Percentiles rank a stretch among this genome's conserved stretches.
phyloP scores from a whole-genome alignment of 2,888 invertebrate genomes.

The Isoperla grammatica region DNA sequence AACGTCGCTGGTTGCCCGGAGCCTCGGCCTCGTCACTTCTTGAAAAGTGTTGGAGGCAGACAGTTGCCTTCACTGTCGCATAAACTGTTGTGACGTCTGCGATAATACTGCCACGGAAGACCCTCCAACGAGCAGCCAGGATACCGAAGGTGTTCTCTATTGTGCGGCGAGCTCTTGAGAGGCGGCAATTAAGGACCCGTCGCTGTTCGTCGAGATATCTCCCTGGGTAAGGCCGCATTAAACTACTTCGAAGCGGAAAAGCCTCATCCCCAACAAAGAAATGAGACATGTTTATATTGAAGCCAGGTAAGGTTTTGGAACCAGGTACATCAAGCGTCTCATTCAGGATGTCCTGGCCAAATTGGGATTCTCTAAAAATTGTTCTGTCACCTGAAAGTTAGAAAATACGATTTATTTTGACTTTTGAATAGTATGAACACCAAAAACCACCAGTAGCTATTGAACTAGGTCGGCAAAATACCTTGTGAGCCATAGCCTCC shows the following conservation, averaged over 20 bases:
- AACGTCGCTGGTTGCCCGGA: constrained; percentile 8
- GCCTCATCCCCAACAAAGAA: too few species aligned
- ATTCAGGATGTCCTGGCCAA: constrained; percentile 18
- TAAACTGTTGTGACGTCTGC: constrained; percentile 18
- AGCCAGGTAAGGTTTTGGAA: constrained; percentile 32
- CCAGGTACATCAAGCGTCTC: not conserved
- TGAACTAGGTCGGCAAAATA: too few species aligned
- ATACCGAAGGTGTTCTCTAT: constrained; percentile 33
- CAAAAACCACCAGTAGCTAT: too few species aligned
- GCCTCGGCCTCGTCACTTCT: not conserved
- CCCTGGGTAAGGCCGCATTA: constrained; percentile 30
- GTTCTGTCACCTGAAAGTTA: too few species aligned
- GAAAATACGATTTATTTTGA: too few species aligned
- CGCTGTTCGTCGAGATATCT: constrained; percentile 31
- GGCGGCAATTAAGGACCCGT: constrained; percentile 32
- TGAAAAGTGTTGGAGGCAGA: constrained; percentile 22
- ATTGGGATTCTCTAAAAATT: not conserved
- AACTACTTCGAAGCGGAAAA: constrained; percentile 29
- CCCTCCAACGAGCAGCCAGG: constrained; percentile 28
- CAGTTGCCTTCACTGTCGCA: constrained; percentile 10
- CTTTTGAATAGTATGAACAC: too few species aligned
- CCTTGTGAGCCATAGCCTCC: constrained; percentile 14
- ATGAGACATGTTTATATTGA: constrained; percentile 32
- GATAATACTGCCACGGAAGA: constrained; percentile 25
- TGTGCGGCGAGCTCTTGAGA: constrained; percentile 27